Evolutionary conservation across 2,888 invertebrate genomes (phyloP).

Genomic region (Brenthis ino): DNA sequence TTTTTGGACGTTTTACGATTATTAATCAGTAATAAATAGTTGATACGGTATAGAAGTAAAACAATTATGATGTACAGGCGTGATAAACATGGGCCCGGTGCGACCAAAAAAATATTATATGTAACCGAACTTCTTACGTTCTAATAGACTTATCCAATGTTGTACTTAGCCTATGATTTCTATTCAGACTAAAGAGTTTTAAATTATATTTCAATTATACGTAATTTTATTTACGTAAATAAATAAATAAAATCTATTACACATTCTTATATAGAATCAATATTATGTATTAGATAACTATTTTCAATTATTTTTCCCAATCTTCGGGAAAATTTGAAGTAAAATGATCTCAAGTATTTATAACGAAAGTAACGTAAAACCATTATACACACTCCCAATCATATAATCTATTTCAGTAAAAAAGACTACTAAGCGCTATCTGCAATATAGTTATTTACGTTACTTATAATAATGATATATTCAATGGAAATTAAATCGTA

Average conservation of each 20-base stretch:
- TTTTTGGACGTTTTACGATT: constrained; percentile 66
- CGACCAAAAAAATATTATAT: constrained; percentile 41
- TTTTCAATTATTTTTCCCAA: constrained; percentile 4
- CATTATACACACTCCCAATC: constrained; percentile 30
- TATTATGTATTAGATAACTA: constrained; percentile 3
- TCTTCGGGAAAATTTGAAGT: constrained; percentile 1
- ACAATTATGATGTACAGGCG: constrained; percentile 48
- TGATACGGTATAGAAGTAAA: constrained; percentile 56
- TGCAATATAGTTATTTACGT: constrained; percentile 36
- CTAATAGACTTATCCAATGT: constrained; percentile 17
- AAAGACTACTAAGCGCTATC: constrained; percentile 32
- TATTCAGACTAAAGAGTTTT: neutral
- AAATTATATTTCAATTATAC: constrained; percentile 12
- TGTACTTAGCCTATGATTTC: constrained; percentile 6
- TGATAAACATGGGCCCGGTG: constrained; percentile 67
- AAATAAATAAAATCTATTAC: neutral
- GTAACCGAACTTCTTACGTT: constrained; percentile 21
- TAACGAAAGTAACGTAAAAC: constrained; percentile 40
- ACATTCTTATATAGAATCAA: constrained; percentile 1
- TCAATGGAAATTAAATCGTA: constrained; percentile 47
- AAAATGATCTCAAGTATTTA: constrained; percentile 16
- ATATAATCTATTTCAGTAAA: constrained; percentile 31
- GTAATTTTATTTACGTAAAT: constrained; percentile 20
- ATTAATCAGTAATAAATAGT: constrained; percentile 75
- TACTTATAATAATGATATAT: constrained; percentile 33